Base-by-base conservation (phyloP, 2,888 invertebrate genomes). In the Hyalella azteca region DNA sequence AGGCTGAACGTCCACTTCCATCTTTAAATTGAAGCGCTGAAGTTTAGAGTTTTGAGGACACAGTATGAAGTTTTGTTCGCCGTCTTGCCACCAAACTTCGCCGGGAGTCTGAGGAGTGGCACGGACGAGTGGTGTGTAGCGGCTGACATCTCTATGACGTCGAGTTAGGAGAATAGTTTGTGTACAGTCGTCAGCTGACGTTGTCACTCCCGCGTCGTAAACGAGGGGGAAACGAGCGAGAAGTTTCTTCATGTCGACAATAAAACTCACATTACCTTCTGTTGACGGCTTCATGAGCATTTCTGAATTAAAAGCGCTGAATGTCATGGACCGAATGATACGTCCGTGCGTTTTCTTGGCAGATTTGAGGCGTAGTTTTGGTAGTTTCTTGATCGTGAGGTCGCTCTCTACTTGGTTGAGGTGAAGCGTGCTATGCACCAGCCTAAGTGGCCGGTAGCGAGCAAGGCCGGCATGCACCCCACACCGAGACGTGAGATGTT, bases 211-310 rank as follows among this genome's bases (percentile, higher is more conserved):
- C 22, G 26, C 45, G 29, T 75, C 45, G 75, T 75, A 75, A 26
- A 75, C 36, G 7, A 26, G 40, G 45, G 45, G 75, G 75, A 75
- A 75, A 26, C 75, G 40, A 41, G n/a, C 22, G 13, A 75, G 75
- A 22, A 75, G 75, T 75, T 26, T 75, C 29, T 75, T 75, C 75
- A 75, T 26, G 13, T 41, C 29, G 9, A 75, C 45, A 22, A 75
- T 75, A 45, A 39, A 75, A 32, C 75, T 75, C 40, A 75, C 41
- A 32, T 75, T 75, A 26, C 75, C 75, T 2, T 75, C 75, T 11
- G n/a, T 7, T 26, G 40, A 45, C 15, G 75, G 75, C 45, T 75
- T 32, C 3, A 3, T 41, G n/a, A 75, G 45, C 75, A 48, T 75
- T n/a, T 75, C 45, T 5, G 75, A 45, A 32, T 36, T 39, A 32